phyloP scores from a whole-genome alignment of 2,797 vertebrate species.

The Chelon labrosus region DNA sequence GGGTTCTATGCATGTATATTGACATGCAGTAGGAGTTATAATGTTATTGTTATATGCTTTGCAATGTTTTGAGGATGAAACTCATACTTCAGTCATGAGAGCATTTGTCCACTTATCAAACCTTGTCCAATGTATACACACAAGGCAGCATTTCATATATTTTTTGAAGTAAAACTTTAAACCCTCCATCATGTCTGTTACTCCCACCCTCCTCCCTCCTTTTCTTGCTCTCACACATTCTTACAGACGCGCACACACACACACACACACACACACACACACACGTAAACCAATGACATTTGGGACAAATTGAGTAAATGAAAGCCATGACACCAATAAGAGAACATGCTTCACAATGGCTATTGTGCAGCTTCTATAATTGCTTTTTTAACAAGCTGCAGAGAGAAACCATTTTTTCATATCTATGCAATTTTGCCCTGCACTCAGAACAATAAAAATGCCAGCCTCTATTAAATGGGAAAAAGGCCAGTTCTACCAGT shows the following conservation, averaged over 20 bases:
- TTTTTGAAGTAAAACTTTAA: slow-evolving; percentile 40
- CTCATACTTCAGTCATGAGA: slow-evolving; percentile 5
- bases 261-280: slow-evolving; percentile 29
- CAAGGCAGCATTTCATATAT: slow-evolving; percentile 37
- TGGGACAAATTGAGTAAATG: slow-evolving; percentile 85
- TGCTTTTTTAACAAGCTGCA: slow-evolving; percentile 86
- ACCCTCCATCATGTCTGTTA: slow-evolving; percentile 44
- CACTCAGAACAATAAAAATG: slow-evolving; percentile 84
- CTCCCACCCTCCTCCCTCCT: slow-evolving; percentile 11
- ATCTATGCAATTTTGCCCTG: slow-evolving; percentile 82
- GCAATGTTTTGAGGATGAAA: not conserved
- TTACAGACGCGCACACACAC: slow-evolving; percentile 18
- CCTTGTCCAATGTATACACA: slow-evolving; percentile 1
- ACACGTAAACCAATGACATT: slow-evolving; percentile 75
- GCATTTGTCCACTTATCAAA: not conserved
- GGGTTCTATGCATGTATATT: too few relatives aligned
- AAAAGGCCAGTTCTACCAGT: slow-evolving; percentile 70
- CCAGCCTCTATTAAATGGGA: slow-evolving; percentile 81
- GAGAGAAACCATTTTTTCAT: slow-evolving; percentile 82
- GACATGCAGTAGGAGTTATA: too few relatives aligned
- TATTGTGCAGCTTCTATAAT: slow-evolving; percentile 84
- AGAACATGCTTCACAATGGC: slow-evolving; percentile 82
- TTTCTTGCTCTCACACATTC: slow-evolving; percentile 21
- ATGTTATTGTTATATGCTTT: too few relatives aligned
- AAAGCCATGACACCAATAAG: slow-evolving; percentile 86